phyloP scores from a whole-genome alignment of 2,797 vertebrate genomes.

The Falco concolor region DNA sequence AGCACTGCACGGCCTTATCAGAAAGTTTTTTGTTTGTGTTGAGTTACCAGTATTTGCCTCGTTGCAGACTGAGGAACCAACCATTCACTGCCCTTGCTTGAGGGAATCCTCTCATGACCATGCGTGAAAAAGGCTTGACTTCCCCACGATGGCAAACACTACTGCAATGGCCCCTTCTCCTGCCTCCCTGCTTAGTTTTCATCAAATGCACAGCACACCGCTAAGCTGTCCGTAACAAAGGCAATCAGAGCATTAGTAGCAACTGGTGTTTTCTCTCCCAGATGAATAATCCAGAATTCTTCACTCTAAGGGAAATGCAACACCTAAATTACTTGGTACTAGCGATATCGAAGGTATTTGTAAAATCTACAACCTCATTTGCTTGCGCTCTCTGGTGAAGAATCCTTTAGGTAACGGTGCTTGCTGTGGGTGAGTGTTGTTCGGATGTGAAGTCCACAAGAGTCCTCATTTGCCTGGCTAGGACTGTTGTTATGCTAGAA shows the following conservation, averaged over 20 bases:
- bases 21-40: not conserved
- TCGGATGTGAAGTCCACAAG: not conserved
- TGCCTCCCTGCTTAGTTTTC: not conserved
- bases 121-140: not conserved
- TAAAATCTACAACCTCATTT: not conserved
- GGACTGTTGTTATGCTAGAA: not conserved
- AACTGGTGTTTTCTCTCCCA: not conserved
- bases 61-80: not conserved
- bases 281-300: not conserved
- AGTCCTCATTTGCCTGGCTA: not conserved
- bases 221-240: not conserved
- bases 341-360: not conserved
- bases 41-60: constrained; percentile 18
- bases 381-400: not conserved
- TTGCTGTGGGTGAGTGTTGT: not conserved
- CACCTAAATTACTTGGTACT: not conserved
- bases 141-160: fast-evolving
- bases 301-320: not conserved
- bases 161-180: not conserved
- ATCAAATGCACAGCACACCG: not conserved
- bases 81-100: not conserved
- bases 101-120: not conserved
- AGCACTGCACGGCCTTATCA: not conserved
- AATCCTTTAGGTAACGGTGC: not conserved
- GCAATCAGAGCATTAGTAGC: not conserved